A percentile compares a stretch with the other conserved stretches of the same genome.
Evolutionary conservation across 2,888 invertebrate species (phyloP).

Genomic region (Nymphalis c-album): DNA sequence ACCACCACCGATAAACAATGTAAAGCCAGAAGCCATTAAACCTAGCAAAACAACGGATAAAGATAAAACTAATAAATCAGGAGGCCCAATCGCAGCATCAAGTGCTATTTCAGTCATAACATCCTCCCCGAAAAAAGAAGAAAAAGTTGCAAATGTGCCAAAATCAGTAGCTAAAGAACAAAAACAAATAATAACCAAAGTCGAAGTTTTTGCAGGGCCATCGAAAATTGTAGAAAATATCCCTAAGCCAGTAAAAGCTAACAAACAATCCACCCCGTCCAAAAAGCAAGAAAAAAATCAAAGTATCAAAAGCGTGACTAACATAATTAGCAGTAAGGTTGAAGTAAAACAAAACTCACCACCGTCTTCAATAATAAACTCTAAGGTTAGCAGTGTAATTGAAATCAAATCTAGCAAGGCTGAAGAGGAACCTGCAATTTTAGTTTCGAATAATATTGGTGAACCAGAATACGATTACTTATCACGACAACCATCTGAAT

Average conservation of each 20-base stretch:
- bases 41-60: slow-evolving; percentile 72
- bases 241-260: slow-evolving; percentile 61
- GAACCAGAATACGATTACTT: slow-evolving; percentile 93
- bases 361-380: slow-evolving; percentile 56
- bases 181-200: slow-evolving; percentile 75
- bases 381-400: slow-evolving; percentile 80
- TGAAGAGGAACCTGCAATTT: slow-evolving; percentile 82
- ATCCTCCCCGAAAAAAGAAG: slow-evolving; percentile 72
- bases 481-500: slow-evolving; percentile 91
- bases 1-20: slow-evolving; percentile 63
- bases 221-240: slow-evolving; percentile 72
- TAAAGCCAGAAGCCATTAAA: slow-evolving; percentile 71
- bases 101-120: slow-evolving; percentile 70
- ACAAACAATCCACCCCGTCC: slow-evolving; percentile 54
- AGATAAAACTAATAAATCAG: slow-evolving; percentile 66
- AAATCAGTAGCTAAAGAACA: slow-evolving; percentile 75
- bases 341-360: slow-evolving; percentile 71
- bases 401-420: slow-evolving; percentile 75
- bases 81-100: slow-evolving; percentile 60
- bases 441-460: slow-evolving; percentile 86
- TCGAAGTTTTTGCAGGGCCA: slow-evolving; percentile 81
- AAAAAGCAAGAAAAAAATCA: slow-evolving; percentile 64
- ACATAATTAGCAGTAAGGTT: slow-evolving; percentile 72
- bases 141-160: slow-evolving; percentile 63
- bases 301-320: slow-evolving; percentile 64